Evolutionary conservation across 2,113 vertebrate species (phyloP).

Genomic region (Archocentrus centrarchus): DNA sequence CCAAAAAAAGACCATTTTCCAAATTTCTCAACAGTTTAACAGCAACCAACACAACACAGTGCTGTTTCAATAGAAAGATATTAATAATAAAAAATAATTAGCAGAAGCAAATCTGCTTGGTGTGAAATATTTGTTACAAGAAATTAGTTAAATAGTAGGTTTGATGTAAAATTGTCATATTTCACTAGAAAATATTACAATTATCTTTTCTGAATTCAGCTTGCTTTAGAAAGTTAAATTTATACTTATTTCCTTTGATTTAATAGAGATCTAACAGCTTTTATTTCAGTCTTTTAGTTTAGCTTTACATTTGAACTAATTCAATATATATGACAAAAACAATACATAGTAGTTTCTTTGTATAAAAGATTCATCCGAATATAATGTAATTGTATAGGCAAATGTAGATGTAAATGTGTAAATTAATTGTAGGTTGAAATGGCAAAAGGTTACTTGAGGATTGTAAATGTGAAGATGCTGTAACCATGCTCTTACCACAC

Average conservation of each 20-base stretch:
- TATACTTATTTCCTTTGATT: neutral
- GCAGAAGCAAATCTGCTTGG: neutral
- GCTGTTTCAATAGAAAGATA: neutral
- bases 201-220: neutral
- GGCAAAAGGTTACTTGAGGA: constrained; percentile 72
- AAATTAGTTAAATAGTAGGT: constrained; percentile 3
- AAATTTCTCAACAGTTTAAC: neutral
- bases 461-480: constrained; percentile 60
- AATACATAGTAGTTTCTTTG: constrained; percentile 70
- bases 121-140: no score
- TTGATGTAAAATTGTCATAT: neutral
- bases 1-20: constrained; percentile 27
- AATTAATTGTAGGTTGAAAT: constrained; percentile 84
- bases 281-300: constrained; percentile 7
- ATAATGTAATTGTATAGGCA: constrained; percentile 78
- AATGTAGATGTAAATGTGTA: constrained; percentile 76
- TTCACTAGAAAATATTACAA: neutral
- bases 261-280: neutral
- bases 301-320: constrained; percentile 36
- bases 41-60: neutral
- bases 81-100: neutral
- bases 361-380: constrained; percentile 75
- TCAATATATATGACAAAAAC: constrained; percentile 17
- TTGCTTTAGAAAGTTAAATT: neutral
- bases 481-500: constrained; percentile 60